Base-by-base conservation (phyloP, 2,113 vertebrate species). In the Mirounga angustirostris region DNA sequence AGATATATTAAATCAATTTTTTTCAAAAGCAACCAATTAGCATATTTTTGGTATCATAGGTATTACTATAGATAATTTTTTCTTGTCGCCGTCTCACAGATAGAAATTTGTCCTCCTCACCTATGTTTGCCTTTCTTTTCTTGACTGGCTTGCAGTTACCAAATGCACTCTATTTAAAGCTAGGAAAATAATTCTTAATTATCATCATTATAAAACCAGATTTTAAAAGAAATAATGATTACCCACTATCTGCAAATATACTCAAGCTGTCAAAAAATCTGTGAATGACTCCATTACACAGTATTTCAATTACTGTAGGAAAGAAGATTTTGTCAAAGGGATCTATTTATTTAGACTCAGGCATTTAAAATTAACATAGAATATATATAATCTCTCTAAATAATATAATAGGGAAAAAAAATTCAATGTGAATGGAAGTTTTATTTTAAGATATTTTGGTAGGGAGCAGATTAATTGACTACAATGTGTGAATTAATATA, bases 141-240 rank as follows among this genome's bases (percentile, higher is more conserved):
- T 96, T 97, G 69, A 98, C 73, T 97, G 83, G 91, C 92, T 98
- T 98, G 83, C 28, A 97, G 40, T 93, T 98, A 97, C 74, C 12
- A 33, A 83, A 30, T 79, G 96, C 22, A 81, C 1, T 96, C 33
- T 93, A 91, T 96, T 97, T 82, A 97, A 96, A 92, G 28, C 80
- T 94, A 97, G 93, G 98, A 97, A 97, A 98, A 97, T 97, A 98
- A 98, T 98, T 98, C 90, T 97, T 98, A 98, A 98, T 98, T 97
- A 97, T 97, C 1, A 12, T 94, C 18, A 97, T 98, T 98, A 98
- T 90, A 98, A 98, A 98, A 98, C 84, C 95, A 98, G 96, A 98
- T 98, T 98, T 98, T 15, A 98, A 98, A 98, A 98, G 28, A 33
- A 98, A 98, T 94, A 71, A 61, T 98, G 97, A 98, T 98, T 98